Conservation (phyloP, 2,888 invertebrate genomes). For the Hecatera dysodea region DNA sequence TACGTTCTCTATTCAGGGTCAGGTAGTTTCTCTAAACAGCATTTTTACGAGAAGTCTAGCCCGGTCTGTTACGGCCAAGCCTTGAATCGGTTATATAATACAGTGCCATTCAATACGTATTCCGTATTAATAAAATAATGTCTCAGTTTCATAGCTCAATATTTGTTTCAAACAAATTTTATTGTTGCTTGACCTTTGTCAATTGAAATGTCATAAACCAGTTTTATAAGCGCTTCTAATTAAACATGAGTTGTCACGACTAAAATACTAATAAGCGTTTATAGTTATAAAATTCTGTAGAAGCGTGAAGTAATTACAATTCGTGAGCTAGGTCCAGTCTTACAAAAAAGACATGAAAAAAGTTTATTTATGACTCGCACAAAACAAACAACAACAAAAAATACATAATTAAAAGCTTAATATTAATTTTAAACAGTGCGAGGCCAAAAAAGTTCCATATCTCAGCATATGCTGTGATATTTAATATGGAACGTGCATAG, state of each 20-base stretch:
- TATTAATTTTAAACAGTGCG: too few relatives aligned
- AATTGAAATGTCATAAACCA: slow-evolving; percentile 43
- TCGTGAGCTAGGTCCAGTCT: too few relatives aligned
- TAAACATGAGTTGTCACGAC: slow-evolving; percentile 20
- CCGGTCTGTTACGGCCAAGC: too few relatives aligned
- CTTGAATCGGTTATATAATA: background rate
- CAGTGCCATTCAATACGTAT: background rate
- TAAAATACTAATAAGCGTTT: slow-evolving; percentile 31
- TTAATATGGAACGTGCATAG: too few relatives aligned
- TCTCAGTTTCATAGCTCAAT: background rate
- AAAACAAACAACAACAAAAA: too few relatives aligned
- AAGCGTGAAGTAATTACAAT: too few relatives aligned
- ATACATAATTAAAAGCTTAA: too few relatives aligned
- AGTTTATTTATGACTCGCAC: too few relatives aligned
- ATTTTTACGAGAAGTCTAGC: background rate
- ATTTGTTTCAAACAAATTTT: slow-evolving; percentile 30
- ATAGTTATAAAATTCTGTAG: background rate
- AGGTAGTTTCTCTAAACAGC: background rate
- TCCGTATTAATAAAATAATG: background rate
- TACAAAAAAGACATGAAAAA: too few relatives aligned
- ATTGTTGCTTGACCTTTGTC: slow-evolving; percentile 50
- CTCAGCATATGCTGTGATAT: too few relatives aligned
- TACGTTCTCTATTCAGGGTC: background rate
- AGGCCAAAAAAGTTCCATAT: too few relatives aligned
- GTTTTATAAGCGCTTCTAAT: slow-evolving; percentile 27